phyloP scores from a whole-genome alignment of 37 sponge, comb jelly and placozoan genomes.

The Beroe ovata region DNA sequence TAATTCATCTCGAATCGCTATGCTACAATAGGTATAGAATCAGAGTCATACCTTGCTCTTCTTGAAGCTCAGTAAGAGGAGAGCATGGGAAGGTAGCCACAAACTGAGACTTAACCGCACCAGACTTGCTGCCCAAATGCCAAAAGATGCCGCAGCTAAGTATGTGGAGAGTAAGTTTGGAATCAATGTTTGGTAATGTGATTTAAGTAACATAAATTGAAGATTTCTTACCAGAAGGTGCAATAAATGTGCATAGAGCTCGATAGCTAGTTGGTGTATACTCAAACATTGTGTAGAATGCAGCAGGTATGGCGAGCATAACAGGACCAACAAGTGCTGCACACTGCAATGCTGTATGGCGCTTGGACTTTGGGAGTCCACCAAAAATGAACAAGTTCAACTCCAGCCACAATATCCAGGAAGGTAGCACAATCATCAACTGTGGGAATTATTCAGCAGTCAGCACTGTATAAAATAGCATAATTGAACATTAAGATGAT shows the following conservation, averaged over 20 bases:
- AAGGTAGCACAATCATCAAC: background rate
- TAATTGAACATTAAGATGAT: no score
- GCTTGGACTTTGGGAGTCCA: background rate
- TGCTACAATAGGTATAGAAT: no score
- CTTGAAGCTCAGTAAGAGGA: conserved; percentile 2
- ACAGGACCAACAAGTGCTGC: background rate
- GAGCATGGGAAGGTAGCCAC: conserved; percentile 14
- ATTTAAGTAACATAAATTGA: background rate
- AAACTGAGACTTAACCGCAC: background rate
- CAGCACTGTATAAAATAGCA: no score
- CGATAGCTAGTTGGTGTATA: background rate
- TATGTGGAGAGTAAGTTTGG: no score
- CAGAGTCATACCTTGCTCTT: conserved; percentile 22
- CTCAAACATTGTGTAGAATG: conserved; percentile 41
- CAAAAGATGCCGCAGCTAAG: background rate
- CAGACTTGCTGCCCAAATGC: background rate
- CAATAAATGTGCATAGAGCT: background rate
- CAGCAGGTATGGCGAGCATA: background rate
- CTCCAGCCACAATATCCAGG: conserved; percentile 39
- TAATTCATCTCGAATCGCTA: no score
- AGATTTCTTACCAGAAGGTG: conserved; percentile 34
- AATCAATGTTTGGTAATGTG: background rate
- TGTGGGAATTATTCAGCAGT: background rate
- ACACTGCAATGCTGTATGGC: background rate
- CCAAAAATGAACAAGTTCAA: background rate